Conservation (phyloP, 2,888 invertebrate species). For the Acronicta psi region DNA sequence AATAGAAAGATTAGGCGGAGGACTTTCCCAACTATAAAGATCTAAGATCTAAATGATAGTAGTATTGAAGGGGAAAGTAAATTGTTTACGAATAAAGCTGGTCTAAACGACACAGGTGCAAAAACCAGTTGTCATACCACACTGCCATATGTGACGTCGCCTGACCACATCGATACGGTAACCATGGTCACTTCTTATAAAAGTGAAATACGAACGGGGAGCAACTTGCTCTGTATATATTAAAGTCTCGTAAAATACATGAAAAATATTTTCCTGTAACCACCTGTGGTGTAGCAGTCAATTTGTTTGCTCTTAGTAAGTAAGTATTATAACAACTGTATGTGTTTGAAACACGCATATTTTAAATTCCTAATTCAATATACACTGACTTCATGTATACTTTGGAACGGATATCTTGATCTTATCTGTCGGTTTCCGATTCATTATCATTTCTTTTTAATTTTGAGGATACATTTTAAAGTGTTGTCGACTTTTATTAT, state of each 20-base stretch:
- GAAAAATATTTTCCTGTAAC: constrained; percentile 32
- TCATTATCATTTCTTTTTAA: background rate
- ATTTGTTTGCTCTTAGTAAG: constrained; percentile 25
- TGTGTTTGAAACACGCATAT: constrained; percentile 18
- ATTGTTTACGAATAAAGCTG: constrained; percentile 4
- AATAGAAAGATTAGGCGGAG: too few species aligned
- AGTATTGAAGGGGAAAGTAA: constrained; percentile 4
- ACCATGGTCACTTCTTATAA: constrained; percentile 3
- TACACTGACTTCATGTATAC: background rate
- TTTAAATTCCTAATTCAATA: constrained; percentile 6
- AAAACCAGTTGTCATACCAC: background rate
- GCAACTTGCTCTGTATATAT: constrained; percentile 15
- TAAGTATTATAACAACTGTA: constrained; percentile 13
- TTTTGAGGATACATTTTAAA: background rate
- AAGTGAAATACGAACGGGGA: constrained; percentile 23
- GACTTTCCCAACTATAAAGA: too few species aligned
- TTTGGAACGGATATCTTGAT: background rate
- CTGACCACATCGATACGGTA: constrained; percentile 4
- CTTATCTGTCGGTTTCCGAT: constrained; percentile 3
- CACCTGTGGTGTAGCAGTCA: constrained; percentile 28
- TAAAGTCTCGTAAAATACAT: constrained; percentile 26
- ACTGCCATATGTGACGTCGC: background rate
- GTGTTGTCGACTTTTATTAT: background rate
- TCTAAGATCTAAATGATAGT: background rate
- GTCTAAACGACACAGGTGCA: background rate